Percentiles rank a stretch among this genome's conserved stretches.
Conservation (phyloP, 2,113 vertebrate species). For the Mirza zaza region DNA sequence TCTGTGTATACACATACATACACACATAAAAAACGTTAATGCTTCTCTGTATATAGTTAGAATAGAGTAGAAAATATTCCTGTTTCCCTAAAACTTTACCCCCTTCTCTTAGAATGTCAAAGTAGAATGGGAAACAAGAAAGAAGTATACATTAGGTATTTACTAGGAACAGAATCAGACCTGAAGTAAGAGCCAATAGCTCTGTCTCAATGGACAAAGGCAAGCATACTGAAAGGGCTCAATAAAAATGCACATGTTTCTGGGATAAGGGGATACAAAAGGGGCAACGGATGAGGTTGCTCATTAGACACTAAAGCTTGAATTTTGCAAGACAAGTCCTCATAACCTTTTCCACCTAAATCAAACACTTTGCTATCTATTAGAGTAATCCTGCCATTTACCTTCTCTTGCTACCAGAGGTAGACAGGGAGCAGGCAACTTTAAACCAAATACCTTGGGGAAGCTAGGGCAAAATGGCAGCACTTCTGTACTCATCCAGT, state of each 20-base stretch:
- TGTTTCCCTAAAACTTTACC: conserved; percentile 20
- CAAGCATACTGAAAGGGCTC: background rate
- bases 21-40: background rate
- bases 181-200: background rate
- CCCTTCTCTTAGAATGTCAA: conserved; percentile 1
- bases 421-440: background rate
- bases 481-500: background rate
- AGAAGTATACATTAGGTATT: background rate
- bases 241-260: background rate
- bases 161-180: background rate
- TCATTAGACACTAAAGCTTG: background rate
- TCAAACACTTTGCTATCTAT: conserved; percentile 18
- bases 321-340: conserved; percentile 50
- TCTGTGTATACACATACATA: background rate
- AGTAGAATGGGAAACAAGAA: conserved; percentile 57
- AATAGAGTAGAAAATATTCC: conserved; percentile 8
- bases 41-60: conserved; percentile 19
- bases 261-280: background rate
- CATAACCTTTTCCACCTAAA: conserved; percentile 28
- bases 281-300: background rate
- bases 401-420: conserved; percentile 19
- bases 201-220: conserved; percentile 24
- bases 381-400: background rate
- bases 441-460: conserved; percentile 51
- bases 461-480: conserved; percentile 1